Conservation (phyloP, 1,140 invertebrate species). For the Berghia stephanieae region DNA sequence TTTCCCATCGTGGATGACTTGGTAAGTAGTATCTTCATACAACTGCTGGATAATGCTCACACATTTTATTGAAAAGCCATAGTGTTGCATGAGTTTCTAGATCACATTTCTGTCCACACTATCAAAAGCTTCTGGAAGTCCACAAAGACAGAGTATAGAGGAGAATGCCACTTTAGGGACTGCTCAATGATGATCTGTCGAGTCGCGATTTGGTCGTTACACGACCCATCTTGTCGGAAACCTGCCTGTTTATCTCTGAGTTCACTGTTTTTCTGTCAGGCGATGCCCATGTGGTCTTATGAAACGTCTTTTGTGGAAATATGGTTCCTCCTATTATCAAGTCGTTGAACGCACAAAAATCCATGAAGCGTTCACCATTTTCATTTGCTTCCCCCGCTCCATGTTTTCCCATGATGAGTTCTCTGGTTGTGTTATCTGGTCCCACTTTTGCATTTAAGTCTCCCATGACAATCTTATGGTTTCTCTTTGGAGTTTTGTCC, state of each 20-base stretch:
- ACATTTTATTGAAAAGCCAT: conserved; percentile 40
- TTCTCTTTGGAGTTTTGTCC: too few relatives aligned
- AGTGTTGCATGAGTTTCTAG: conserved; percentile 42
- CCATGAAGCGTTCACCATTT: too few relatives aligned
- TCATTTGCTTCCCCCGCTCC: too few relatives aligned
- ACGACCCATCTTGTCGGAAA: conserved; percentile 34
- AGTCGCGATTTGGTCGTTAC: conserved; percentile 43
- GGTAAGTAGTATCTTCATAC: conserved; percentile 35
- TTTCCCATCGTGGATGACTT: conserved; percentile 36
- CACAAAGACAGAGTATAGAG: conserved; percentile 47
- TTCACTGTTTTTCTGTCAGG: conserved; percentile 20
- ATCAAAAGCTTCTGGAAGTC: conserved; percentile 54
- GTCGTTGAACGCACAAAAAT: too few relatives aligned
- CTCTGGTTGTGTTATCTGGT: too few relatives aligned
- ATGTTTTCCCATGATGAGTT: too few relatives aligned
- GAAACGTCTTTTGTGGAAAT: too few relatives aligned
- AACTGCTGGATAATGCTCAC: conserved; percentile 36
- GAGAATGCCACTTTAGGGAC: conserved; percentile 42
- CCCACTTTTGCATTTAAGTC: too few relatives aligned
- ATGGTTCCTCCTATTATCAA: too few relatives aligned
- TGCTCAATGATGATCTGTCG: conserved; percentile 46
- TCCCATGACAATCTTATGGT: too few relatives aligned
- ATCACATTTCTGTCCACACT: conserved; percentile 43
- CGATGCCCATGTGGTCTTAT: too few relatives aligned
- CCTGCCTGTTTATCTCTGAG: conserved; percentile 36